Evolutionary conservation across 2,797 vertebrate genomes (phyloP).

Genomic region (Mus spretus): DNA sequence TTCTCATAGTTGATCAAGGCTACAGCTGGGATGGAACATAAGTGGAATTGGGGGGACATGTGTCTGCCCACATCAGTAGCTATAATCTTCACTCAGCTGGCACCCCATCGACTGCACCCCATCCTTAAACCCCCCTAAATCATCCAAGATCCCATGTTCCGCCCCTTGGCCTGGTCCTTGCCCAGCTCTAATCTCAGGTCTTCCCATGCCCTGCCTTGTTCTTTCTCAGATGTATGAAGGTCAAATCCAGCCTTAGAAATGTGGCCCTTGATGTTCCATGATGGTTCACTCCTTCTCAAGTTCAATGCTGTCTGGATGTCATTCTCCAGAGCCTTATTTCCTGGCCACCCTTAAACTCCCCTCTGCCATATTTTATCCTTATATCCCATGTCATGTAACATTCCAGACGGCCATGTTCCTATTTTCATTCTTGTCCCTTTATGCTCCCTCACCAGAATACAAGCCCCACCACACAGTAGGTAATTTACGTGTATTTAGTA

Average conservation of each 20-base stretch:
- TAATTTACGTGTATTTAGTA: not conserved
- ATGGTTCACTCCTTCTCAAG: not conserved
- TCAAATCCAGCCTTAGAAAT: not conserved
- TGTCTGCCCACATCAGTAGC: not conserved
- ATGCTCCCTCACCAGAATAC: not conserved
- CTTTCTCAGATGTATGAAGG: not conserved
- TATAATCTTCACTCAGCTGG: not conserved
- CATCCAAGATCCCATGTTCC: not conserved
- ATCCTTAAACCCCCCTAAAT: not conserved
- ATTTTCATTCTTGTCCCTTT: not conserved
- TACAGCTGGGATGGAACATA: not conserved
- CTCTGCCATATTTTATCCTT: not conserved
- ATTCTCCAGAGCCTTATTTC: not conserved
- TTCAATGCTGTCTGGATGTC: not conserved
- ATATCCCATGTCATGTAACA: accelerated
- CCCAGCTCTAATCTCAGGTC: not conserved
- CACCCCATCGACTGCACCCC: not conserved
- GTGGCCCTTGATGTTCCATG: not conserved
- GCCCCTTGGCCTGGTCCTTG: not conserved
- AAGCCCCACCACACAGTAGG: not conserved
- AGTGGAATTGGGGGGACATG: not conserved
- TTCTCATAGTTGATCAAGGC: not conserved
- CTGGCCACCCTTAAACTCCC: not conserved
- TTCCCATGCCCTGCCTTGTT: not conserved
- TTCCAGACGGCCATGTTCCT: not conserved